Evolutionary conservation across 2,888 invertebrate genomes (phyloP).

Genomic region (Drosophila kokeensis): DNA sequence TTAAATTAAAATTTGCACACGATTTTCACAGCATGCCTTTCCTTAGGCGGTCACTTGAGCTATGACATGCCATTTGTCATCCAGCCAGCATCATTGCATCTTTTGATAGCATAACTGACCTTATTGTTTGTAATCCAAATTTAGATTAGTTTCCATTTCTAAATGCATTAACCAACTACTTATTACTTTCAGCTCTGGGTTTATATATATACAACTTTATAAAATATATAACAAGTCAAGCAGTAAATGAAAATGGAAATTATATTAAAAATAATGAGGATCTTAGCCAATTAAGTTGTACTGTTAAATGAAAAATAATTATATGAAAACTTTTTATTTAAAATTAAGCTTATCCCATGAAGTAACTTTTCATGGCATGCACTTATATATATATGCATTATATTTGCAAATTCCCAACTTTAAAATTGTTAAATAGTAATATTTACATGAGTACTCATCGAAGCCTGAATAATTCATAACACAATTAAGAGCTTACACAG

Average conservation of each 20-base stretch:
- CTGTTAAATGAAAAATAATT: neutral
- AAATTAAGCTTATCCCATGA: neutral
- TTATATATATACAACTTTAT: too few relatives aligned
- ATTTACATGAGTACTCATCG: neutral
- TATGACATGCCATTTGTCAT: constrained; percentile 10
- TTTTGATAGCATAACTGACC: neutral
- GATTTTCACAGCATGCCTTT: constrained; percentile 46
- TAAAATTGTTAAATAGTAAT: neutral
- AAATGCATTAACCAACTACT: neutral
- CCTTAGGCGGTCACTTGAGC: neutral
- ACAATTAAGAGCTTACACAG: constrained; percentile 15
- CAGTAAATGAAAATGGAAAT: neutral
- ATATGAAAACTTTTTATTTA: neutral
- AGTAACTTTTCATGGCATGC: neutral
- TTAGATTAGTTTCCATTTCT: neutral
- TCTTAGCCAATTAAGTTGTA: neutral
- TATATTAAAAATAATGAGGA: too few relatives aligned
- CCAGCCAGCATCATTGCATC: neutral
- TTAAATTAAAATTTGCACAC: constrained; percentile 77
- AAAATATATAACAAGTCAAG: neutral
- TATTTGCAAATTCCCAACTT: neutral
- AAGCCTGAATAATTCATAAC: constrained; percentile 1
- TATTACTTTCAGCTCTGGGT: neutral
- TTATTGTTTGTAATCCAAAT: neutral
- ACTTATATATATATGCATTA: neutral